A percentile compares a stretch with the other conserved stretches of the same genome.
Conservation (phyloP, 1,140 invertebrate species). For the Macrosteles quadrilineatus region DNA sequence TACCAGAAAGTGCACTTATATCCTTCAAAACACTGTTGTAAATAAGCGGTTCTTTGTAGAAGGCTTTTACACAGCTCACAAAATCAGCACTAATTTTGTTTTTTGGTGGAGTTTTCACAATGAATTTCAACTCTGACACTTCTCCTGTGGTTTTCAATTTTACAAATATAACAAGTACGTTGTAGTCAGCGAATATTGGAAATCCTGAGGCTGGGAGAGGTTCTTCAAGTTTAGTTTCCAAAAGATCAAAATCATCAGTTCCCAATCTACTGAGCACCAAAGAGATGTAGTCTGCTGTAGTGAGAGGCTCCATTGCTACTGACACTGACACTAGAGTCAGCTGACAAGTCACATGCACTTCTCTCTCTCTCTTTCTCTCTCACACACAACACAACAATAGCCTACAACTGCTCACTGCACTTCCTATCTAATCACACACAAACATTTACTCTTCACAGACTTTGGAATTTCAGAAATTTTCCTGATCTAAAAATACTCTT, state of each 20-base stretch:
- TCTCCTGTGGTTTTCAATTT: not conserved
- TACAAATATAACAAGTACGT: not conserved
- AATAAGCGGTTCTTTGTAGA: conserved; percentile 19
- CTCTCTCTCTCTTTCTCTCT: not conserved
- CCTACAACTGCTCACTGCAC: too few relatives aligned
- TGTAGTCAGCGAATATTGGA: conserved; percentile 8
- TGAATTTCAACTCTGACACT: conserved; percentile 12
- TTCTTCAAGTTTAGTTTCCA: not conserved
- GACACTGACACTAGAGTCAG: not conserved
- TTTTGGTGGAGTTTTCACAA: conserved; percentile 25
- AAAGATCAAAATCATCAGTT: not conserved
- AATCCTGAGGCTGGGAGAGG: not conserved
- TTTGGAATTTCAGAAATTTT: too few relatives aligned
- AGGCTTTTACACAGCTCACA: conserved; percentile 12
- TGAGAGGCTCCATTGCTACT: not conserved
- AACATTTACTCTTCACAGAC: too few relatives aligned
- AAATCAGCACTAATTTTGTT: not conserved
- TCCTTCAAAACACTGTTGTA: conserved; percentile 16
- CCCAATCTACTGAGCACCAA: not conserved
- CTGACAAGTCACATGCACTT: not conserved
- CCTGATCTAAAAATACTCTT: too few relatives aligned
- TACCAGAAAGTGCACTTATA: not conserved
- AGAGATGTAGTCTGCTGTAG: not conserved
- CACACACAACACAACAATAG: too few relatives aligned
- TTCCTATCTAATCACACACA: too few relatives aligned